Conservation (phyloP, 2,113 vertebrate genomes). For the Hypomesus transpacificus region DNA sequence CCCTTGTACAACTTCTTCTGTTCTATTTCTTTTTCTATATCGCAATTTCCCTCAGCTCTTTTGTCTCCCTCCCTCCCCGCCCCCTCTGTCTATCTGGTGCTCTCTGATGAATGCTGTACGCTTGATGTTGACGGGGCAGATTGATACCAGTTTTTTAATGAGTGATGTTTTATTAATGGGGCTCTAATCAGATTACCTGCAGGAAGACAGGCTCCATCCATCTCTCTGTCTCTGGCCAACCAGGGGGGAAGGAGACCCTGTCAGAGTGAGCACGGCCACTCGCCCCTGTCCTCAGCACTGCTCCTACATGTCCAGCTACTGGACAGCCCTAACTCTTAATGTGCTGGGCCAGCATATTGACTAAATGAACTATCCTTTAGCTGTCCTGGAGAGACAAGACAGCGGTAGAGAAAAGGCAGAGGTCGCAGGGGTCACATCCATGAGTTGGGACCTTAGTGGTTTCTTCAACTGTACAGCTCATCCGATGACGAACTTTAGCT, state of each 20-base stretch:
- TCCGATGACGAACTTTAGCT: not conserved
- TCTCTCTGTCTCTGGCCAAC: slow-evolving; percentile 49
- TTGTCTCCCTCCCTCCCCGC: not conserved
- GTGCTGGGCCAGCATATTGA: not conserved
- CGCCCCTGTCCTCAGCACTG: slow-evolving; percentile 19
- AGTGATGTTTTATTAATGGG: slow-evolving; percentile 71
- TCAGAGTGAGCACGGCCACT: slow-evolving; percentile 30
- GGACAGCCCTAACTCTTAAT: not conserved
- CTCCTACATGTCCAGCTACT: not conserved
- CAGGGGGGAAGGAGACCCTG: slow-evolving; percentile 47
- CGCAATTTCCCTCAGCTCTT: not conserved
- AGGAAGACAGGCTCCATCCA: slow-evolving; percentile 58
- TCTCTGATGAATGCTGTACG: slow-evolving; percentile 47
- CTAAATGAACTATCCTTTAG: too few relatives aligned
- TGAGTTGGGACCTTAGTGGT: not conserved
- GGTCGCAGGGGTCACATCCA: not conserved
- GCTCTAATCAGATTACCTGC: slow-evolving; percentile 71
- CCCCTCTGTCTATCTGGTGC: slow-evolving; percentile 1
- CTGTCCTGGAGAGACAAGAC: too few relatives aligned
- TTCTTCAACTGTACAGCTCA: not conserved
- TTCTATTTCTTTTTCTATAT: not conserved
- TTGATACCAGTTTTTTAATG: slow-evolving; percentile 65
- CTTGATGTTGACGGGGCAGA: slow-evolving; percentile 55
- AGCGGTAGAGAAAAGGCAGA: not conserved
- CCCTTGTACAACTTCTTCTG: not conserved